Evolutionary conservation across 1,140 invertebrate species (phyloP).

Genomic region (Popillia japonica): DNA sequence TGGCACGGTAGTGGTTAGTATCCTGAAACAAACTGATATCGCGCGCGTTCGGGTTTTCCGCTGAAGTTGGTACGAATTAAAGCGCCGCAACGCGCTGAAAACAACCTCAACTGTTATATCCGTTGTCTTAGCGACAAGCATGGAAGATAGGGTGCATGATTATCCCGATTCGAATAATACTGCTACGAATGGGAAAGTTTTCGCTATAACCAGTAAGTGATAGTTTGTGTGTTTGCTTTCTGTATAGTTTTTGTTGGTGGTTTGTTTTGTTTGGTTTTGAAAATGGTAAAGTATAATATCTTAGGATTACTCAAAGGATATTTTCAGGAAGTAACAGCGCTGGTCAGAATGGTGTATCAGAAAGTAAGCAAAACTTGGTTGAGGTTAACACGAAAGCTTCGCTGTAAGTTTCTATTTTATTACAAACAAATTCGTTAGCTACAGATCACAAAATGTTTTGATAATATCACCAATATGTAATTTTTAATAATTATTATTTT

Average conservation of each 20-base stretch:
- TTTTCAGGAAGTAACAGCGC: background rate
- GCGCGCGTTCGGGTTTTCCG: background rate
- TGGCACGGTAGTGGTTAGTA: background rate
- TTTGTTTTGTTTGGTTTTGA: background rate
- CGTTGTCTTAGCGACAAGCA: background rate
- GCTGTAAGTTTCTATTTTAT: conserved; percentile 46
- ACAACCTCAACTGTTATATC: background rate
- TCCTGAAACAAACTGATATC: background rate
- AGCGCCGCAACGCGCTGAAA: background rate
- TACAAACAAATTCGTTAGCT: too few species aligned
- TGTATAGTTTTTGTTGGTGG: background rate
- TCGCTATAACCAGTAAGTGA: conserved; percentile 26
- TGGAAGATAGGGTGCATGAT: conserved; percentile 2
- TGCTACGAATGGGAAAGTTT: background rate
- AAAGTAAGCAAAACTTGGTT: conserved; percentile 45
- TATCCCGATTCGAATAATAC: background rate
- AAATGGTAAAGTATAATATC: background rate
- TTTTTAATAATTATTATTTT: too few species aligned
- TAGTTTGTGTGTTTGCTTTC: background rate
- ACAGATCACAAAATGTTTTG: too few species aligned
- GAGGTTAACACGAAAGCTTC: conserved; percentile 49
- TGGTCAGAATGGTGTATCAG: conserved; percentile 23
- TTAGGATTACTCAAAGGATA: background rate
- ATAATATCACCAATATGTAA: too few species aligned
- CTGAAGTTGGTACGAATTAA: background rate